Conservation (phyloP, 2,888 invertebrate genomes). For the Ophion costatus region DNA sequence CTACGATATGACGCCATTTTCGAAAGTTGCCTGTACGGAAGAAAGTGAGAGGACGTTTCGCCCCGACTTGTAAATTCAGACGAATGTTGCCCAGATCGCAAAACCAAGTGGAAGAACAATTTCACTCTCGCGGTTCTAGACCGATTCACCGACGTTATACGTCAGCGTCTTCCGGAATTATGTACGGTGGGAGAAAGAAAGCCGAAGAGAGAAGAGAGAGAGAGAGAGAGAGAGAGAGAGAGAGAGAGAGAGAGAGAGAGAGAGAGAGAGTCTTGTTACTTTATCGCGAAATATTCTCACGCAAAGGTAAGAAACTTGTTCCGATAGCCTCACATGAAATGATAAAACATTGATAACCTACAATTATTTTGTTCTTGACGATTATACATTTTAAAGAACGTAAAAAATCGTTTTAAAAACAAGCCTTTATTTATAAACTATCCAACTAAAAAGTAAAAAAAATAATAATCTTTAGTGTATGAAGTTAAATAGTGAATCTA, state of each 20-base stretch:
- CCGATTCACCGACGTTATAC: not conserved
- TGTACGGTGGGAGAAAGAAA: too few relatives aligned
- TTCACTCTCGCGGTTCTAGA: slow-evolving; percentile 52
- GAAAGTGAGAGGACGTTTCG: slow-evolving; percentile 67
- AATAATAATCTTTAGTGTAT: too few relatives aligned
- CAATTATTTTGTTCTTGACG: not conserved
- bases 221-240: not conserved
- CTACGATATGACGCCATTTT: slow-evolving; percentile 49
- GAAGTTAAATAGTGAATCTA: too few relatives aligned
- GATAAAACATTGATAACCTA: not conserved
- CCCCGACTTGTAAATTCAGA: slow-evolving; percentile 56
- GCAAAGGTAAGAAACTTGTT: not conserved
- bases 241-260: not conserved
- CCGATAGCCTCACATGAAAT: not conserved
- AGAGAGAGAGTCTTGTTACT: slow-evolving; percentile 20
- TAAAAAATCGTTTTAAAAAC: too few relatives aligned
- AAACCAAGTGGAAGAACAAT: slow-evolving; percentile 54
- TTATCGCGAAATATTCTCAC: not conserved
- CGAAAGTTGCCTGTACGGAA: slow-evolving; percentile 63
- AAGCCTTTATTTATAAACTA: too few relatives aligned
- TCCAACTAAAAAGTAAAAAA: too few relatives aligned
- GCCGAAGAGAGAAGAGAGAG: not conserved
- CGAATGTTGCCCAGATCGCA: slow-evolving; percentile 50
- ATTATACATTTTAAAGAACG: not conserved
- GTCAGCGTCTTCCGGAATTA: slow-evolving; percentile 21